Base-by-base conservation (phyloP, 2,113 vertebrate species). In the Parus major region DNA sequence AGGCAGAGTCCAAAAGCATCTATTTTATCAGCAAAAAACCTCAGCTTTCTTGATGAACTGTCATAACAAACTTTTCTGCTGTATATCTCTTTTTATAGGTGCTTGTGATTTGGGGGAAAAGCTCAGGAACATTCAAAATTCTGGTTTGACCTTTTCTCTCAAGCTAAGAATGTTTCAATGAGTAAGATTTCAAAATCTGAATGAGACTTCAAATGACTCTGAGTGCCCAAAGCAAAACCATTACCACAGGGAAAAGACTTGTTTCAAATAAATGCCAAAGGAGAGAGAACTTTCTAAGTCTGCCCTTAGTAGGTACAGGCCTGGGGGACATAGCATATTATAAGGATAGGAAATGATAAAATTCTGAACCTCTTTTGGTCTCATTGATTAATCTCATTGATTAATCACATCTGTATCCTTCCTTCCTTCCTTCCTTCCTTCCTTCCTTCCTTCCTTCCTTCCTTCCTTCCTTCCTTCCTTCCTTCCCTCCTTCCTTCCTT, bases 111-210 rank as follows among this genome's bases (percentile, higher is more conserved):
- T 88, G 60, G 80, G 76, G 35, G 36, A 44, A 90, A 91, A 82
- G 36, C 80, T 88, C 73, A 53, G 68, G 36, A 96, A 85, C 49
- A 50, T 82, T 71, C 53, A 90, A 86, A 97, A 86, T 5, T 13
- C 75, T 88, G 9, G 12, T 81, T 92, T 95, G 82, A 94, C 79
- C 85, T 95, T 94, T 92, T 88, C 72, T 96, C 49, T 90, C 82
- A 90, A 96, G 72, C n/a, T 79, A 90, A 68, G 75, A 64, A 81
- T 64, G 66, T 95, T 97, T 95, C 90, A 88, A 28, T 72, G 76
- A 96, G 50, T 82, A 85, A 92, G 70, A 88, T 96, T 95, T 96
- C 84, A 93, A 95, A 95, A 95, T 78, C 66, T 94, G 88, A 94
- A 93, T 81, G 84, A 94, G 69, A 95, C 95, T 94, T 95, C 80